Evolutionary conservation across 2,888 invertebrate species (phyloP), one percentile per base, ranked within the genome.

Genomic region (Drosophila borealis): DNA sequence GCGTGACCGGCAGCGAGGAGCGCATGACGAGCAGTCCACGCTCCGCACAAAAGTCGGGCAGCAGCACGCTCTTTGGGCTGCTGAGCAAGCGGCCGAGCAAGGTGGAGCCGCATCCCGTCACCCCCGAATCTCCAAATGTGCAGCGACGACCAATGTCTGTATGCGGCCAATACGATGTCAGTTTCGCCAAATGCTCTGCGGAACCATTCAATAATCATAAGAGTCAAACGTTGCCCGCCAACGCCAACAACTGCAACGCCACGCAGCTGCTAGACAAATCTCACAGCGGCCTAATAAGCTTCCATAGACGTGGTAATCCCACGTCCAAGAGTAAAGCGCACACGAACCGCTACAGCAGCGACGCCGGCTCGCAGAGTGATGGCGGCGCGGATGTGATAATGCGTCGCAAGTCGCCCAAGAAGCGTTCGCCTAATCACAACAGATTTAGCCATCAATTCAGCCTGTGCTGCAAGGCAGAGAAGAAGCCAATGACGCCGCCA

Each of bases 401-500:
- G 65, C 80, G 90, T 4, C 86, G 80, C 8, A 90, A 90, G 48
- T 79, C 89, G 5, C 87, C 89, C 14, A 91, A 91, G 62, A 86
- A 89, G 65, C 90, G 91, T 10, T 90, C 91, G 5, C 89, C 91
- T 2, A 92, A 91, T 67, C 91, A 91, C 66, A 92, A 92, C 80
- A 80, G 92, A 5, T 91, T 92, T 29, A 92, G 92, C 53, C 92
- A 92, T 81, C 92, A 92, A 71, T 92, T 92, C 56, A 91, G 91
- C 54, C 79, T 92, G 60, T 92, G 92, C 71, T 93, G 92, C 71
- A 91, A 91, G 68, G 90, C 90, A 0, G 91, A 92, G 49, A 90
- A 91, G 57, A 92, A 91, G 41, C 89, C 90, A 0, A 71, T 89
- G 64, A 92, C 92, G 17, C 92, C 92, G 3, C 92, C 92, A 8